Conservation (phyloP, 2,888 invertebrate species). For the Blera fallax region DNA sequence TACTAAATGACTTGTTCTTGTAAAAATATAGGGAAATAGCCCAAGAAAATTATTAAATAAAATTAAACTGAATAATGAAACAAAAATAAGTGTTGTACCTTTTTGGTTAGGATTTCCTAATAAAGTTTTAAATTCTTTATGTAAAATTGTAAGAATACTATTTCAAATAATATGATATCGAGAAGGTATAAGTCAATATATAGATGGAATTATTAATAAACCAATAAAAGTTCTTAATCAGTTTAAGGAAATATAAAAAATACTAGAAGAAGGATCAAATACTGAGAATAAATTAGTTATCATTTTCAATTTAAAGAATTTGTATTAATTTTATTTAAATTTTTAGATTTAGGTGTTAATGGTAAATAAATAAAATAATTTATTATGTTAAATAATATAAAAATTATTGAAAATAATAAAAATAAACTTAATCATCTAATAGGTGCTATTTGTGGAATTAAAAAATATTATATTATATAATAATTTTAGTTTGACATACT, state of each 20-base stretch:
- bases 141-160: conserved; percentile 82
- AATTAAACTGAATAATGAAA: conserved; percentile 84
- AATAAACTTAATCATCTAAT: conserved; percentile 83
- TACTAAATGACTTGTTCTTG: conserved; percentile 85
- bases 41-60: conserved; percentile 87
- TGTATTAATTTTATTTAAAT: conserved; percentile 75
- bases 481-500: conserved; percentile 87
- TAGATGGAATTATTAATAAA: conserved; percentile 83
- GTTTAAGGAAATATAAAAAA: conserved; percentile 83
- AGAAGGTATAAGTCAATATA: conserved; percentile 84
- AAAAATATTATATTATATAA: conserved; percentile 84
- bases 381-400: conserved; percentile 83
- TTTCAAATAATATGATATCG: conserved; percentile 83
- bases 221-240: conserved; percentile 84
- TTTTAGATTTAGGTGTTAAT: conserved; percentile 76
- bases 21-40: conserved; percentile 88
- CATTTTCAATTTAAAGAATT: conserved; percentile 84
- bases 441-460: conserved; percentile 87
- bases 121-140: conserved; percentile 85
- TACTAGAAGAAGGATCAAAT: conserved; percentile 85
- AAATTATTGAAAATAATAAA: conserved; percentile 80
- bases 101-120: conserved; percentile 81
- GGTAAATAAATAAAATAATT: conserved; percentile 83
- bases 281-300: conserved; percentile 87
- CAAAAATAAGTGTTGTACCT: conserved; percentile 84